Evolutionary conservation across 1,140 invertebrate genomes (phyloP), one percentile per base, ranked within the genome.

Genomic region (Drosophila carrolli): DNA sequence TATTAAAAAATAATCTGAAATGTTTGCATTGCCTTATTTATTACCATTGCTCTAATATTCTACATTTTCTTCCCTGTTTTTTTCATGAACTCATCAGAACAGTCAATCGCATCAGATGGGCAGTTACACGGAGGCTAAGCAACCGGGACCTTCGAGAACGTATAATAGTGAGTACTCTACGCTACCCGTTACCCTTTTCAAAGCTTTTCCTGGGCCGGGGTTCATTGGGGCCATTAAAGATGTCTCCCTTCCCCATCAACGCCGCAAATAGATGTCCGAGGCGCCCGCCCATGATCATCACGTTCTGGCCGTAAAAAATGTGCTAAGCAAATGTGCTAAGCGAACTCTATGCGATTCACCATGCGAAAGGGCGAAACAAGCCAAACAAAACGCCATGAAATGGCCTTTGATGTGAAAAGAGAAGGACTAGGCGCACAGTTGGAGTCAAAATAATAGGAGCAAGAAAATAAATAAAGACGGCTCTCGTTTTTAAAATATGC

Each of bases 261-360:
- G 35, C 63, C 61, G 44, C 41, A 76, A 76, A 80, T 76, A 70
- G 73, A 76, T 60, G 72, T 70, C 16, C 51, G 29, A 44, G 68
- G 53, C 71, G 65, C 56, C 81, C 75, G 66, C 68, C 61, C 74
- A 68, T 60, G 73, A 80, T 83, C 71, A 88, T 83, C 83, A 88
- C 83, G 84, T 88, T 88, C 57, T 50, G 84, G 62, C 63, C 83
- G 83, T 88, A 88, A 88, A 86, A 88, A 83, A 50, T 78, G 68
- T 81, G 78, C 68, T 78, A 85, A 86, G 58, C 78, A 88, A 86
- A 86, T 80, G 70, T 66, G 55, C 40, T 59, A 54, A 59, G 29
- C 56, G 16, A 73, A 60, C 55, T 80, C 56, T 10, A 48, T 32
- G 44, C 60, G 43, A 38, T 53, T 13, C 65, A 29, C 60, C 37